Percentiles rank a stretch among this genome's conserved stretches.
phyloP scores from a whole-genome alignment of 2,797 vertebrate genomes.

The Lepus oiostolus region DNA sequence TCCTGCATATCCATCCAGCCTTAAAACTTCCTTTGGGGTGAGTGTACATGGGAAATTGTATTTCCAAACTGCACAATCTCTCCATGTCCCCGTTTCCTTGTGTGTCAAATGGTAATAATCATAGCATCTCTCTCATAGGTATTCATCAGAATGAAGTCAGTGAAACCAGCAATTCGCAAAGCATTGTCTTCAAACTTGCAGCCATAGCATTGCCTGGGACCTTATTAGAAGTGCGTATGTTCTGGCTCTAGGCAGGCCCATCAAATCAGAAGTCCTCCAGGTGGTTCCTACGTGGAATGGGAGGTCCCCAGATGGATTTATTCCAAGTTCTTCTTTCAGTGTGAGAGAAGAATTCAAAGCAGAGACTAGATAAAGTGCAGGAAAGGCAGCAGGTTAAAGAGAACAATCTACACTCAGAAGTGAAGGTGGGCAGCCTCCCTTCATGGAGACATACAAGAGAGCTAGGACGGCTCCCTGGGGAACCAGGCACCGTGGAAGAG shows the following conservation, averaged over 20 bases:
- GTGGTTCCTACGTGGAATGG: too few relatives aligned
- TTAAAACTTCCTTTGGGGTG: not conserved
- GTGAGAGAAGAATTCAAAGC: too few relatives aligned
- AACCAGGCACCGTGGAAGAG: not conserved
- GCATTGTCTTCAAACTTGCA: not conserved
- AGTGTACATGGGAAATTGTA: too few relatives aligned
- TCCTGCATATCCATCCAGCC: not conserved
- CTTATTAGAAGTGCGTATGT: not conserved
- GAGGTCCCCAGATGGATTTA: too few relatives aligned
- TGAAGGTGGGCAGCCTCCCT: too few relatives aligned
- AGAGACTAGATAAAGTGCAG: too few relatives aligned
- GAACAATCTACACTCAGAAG: too few relatives aligned
- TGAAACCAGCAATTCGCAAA: not conserved
- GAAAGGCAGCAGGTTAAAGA: too few relatives aligned
- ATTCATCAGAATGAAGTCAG: slow-evolving; percentile 28
- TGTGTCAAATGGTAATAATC: not conserved
- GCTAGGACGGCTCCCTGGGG: not conserved
- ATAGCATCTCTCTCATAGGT: not conserved
- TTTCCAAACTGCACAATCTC: not conserved
- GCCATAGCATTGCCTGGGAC: not conserved
- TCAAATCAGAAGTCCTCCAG: not conserved
- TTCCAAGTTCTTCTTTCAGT: too few relatives aligned
- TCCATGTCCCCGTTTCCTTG: not conserved
- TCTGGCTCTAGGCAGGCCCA: not conserved
- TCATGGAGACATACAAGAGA: accelerated